Conservation (phyloP, 2,113 vertebrate species). For the Gallinago jamesoni region DNA sequence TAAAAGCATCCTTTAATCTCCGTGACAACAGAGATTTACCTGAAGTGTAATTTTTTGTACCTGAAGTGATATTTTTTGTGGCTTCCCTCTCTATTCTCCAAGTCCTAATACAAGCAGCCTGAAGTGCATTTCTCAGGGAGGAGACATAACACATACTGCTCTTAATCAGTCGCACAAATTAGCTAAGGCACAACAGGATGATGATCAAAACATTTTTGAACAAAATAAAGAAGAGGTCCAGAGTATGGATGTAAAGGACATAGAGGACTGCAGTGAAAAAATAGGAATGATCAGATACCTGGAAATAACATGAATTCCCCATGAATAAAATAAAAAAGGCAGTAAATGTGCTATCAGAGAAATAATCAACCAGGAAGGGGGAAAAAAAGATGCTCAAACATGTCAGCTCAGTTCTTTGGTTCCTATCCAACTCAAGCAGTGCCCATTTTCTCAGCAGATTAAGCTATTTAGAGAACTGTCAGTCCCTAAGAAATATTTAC, state of each 20-base stretch:
- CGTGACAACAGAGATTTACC: not conserved
- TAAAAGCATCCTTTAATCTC: not conserved
- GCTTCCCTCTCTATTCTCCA: not conserved
- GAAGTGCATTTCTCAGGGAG: not conserved
- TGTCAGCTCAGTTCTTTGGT: not conserved
- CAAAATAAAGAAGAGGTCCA: not conserved
- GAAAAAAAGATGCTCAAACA: not conserved
- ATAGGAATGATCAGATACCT: not conserved
- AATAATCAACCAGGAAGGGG: not conserved
- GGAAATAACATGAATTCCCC: not conserved
- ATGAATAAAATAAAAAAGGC: not conserved
- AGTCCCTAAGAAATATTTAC: not conserved
- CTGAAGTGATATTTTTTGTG: not conserved
- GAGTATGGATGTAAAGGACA: not conserved
- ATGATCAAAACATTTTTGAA: not conserved
- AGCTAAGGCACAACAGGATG: not conserved
- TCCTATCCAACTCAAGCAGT: not conserved
- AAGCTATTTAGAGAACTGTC: not conserved
- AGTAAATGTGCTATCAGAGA: not conserved
- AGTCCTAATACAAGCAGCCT: not conserved
- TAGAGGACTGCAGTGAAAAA: not conserved
- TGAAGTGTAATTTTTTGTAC: too few relatives aligned
- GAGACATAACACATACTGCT: not conserved
- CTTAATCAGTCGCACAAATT: not conserved
- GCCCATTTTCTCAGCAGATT: not conserved